Conservation (phyloP, 2,888 invertebrate species). For the Cataglyphis livida region DNA sequence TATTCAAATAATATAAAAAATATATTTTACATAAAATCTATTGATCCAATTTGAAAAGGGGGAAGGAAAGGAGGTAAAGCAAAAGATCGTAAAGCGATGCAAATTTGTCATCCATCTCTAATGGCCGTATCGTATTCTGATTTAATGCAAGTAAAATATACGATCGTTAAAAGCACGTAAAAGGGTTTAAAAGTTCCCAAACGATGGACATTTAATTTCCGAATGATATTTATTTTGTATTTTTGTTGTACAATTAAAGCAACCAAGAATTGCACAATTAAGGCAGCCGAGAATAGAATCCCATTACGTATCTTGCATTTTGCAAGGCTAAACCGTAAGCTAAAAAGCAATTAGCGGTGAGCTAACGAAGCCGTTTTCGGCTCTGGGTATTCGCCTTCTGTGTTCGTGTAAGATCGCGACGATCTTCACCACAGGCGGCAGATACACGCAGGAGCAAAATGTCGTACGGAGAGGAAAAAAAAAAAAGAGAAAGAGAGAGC, state of each 20-base stretch:
- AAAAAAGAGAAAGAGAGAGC: background rate
- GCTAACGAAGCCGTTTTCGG: constrained; percentile 40
- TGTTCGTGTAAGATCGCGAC: constrained; percentile 24
- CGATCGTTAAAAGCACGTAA: constrained; percentile 3
- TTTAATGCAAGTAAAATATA: constrained; percentile 27
- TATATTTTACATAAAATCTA: background rate
- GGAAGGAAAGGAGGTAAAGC: background rate
- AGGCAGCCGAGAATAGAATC: background rate
- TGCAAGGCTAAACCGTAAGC: background rate
- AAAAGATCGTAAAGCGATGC: constrained; percentile 14
- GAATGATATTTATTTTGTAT: constrained; percentile 24
- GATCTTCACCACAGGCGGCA: constrained; percentile 13
- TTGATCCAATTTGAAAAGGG: background rate
- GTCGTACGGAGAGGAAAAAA: background rate
- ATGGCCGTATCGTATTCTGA: background rate
- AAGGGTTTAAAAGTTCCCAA: constrained; percentile 2
- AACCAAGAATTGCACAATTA: background rate
- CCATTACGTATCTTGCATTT: constrained; percentile 3
- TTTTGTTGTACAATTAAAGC: background rate
- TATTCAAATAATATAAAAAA: background rate
- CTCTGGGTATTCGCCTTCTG: constrained; percentile 6
- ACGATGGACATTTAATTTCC: constrained; percentile 20
- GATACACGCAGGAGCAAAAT: background rate
- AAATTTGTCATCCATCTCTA: constrained; percentile 38
- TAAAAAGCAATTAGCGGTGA: constrained; percentile 24